Evolutionary conservation across 2,797 vertebrate species (phyloP).

Genomic region (Pseudocheirus occidentalis): DNA sequence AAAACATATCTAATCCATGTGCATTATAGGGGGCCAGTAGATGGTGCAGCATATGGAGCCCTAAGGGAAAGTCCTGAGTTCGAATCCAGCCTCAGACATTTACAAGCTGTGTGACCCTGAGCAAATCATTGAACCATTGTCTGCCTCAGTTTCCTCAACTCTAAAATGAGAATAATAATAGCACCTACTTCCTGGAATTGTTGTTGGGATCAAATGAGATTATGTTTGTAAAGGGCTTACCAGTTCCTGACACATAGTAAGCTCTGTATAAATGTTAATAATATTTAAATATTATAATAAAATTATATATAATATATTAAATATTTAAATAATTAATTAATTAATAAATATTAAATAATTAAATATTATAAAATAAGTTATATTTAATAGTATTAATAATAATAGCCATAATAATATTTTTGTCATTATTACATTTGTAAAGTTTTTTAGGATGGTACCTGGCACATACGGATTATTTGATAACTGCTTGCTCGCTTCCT

Average conservation of each 20-base stretch:
- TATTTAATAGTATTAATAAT: too few relatives aligned
- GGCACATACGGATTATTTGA: background rate
- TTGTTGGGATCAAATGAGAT: constrained; percentile 23
- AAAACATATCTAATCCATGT: too few relatives aligned
- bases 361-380: too few relatives aligned
- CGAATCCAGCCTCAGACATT: constrained; percentile 3
- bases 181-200: background rate
- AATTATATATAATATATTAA: too few relatives aligned
- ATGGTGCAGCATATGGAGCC: too few relatives aligned
- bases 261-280: background rate
- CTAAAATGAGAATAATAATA: constrained; percentile 25
- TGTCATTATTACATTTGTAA: background rate
- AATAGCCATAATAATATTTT: background rate
- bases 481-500: background rate
- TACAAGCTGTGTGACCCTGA: background rate
- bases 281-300: too few relatives aligned
- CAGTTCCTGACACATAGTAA: constrained; percentile 24
- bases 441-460: too few relatives aligned
- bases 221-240: background rate
- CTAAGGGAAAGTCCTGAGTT: background rate
- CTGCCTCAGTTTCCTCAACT: constrained; percentile 14
- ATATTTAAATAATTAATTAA: too few relatives aligned
- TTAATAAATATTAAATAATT: too few relatives aligned
- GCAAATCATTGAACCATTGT: background rate
- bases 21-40: background rate